Evolutionary conservation across 2,888 invertebrate species (phyloP), one percentile per base, ranked within the genome.

Genomic region (Xestia sexstrigata): DNA sequence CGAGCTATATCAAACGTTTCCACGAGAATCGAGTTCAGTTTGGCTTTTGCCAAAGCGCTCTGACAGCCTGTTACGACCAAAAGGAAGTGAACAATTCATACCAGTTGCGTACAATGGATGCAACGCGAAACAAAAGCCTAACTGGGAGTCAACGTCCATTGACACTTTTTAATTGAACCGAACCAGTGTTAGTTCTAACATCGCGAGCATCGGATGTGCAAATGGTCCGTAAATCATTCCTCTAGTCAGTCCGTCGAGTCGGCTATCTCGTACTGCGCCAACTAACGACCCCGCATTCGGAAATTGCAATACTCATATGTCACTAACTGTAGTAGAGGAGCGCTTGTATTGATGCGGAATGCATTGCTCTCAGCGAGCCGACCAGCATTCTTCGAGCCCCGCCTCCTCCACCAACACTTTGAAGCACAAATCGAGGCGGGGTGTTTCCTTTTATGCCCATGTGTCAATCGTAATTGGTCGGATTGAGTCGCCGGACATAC

Each of bases 271-370:
- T 85, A 89, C 86, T 89, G 85, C 89, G 87, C 89, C 89, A 91
- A 89, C 90, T 93, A 94, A 95, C 94, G 92, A 95, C 91, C 90
- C 89, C 90, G 90, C 93, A 91, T 93, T 94, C 94, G 95, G 95
- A 95, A 94, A 95, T 95, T 95, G 94, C 95, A 94, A 95, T 94
- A 93, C 94, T 95, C 95, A 93, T 94, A 93, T 95, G 95, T 95
- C 94, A 95, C 92, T 91, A 92, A 90, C 90, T 90, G 90, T 91
- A 90, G 91, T 89, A 91, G 91, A 91, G 92, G 91, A 91, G 92
- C 90, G 91, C 90, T 91, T 92, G 92, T 93, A 93, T 93, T 93
- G 94, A 93, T 91, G 91, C 86, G 90, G 89, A 91, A 92, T 93
- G 91, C 91, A 93, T 92, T 91, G 93, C 92, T 88, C 90, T 85